Conservation (phyloP, 2,888 invertebrate genomes). For the Chloromyia formosa region DNA sequence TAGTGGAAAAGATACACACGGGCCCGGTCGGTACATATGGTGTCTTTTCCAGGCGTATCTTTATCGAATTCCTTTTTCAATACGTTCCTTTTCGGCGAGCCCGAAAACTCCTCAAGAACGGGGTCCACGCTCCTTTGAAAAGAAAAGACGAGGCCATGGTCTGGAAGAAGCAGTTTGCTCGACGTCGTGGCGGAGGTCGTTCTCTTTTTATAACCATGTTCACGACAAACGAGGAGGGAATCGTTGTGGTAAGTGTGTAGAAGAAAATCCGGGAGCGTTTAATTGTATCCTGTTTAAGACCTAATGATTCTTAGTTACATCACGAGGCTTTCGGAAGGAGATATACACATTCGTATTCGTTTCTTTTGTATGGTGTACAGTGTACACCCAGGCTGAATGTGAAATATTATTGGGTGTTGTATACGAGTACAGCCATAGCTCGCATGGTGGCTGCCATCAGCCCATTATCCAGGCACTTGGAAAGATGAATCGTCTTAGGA, state of each 20-base stretch:
- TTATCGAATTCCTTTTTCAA: no score
- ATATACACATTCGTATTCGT: no score
- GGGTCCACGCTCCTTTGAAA: not conserved
- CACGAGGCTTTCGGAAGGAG: no score
- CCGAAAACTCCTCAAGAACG: not conserved
- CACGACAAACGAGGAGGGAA: no score
- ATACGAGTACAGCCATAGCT: not conserved
- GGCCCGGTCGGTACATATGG: not conserved
- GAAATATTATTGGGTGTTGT: no score
- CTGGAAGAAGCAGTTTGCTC: no score
- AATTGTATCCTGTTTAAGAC: conserved; percentile 37
- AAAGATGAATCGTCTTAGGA: no score
- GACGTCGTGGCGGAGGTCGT: no score
- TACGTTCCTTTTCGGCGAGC: not conserved
- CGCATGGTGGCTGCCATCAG: not conserved
- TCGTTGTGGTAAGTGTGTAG: no score
- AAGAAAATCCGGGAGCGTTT: conserved; percentile 30
- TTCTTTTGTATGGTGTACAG: no score
- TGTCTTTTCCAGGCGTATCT: not conserved
- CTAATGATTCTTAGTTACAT: conserved; percentile 23
- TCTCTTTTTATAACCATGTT: no score
- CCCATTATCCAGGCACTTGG: not conserved
- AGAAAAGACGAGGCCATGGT: conserved; percentile 1
- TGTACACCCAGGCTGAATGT: no score
- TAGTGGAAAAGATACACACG: not conserved